phyloP scores from a whole-genome alignment of 1,140 invertebrate species.

The Campoletis sonorensis region DNA sequence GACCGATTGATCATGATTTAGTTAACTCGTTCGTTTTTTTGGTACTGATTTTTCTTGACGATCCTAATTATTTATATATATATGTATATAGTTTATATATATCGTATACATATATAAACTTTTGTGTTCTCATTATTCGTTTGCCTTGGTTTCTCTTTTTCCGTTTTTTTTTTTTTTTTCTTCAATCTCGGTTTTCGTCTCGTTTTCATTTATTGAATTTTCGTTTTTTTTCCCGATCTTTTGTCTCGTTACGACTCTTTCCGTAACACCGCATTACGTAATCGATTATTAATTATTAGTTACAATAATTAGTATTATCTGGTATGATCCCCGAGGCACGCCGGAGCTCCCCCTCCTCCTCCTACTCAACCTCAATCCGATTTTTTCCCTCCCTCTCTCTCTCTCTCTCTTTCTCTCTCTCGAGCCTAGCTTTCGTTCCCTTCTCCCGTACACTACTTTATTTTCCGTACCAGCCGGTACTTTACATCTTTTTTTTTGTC shows the following conservation, averaged over 20 bases:
- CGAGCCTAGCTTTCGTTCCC: neutral
- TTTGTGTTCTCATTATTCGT: too few relatives aligned
- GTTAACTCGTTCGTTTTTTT: too few relatives aligned
- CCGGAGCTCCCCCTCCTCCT: slow-evolving; percentile 61
- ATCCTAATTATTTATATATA: too few relatives aligned
- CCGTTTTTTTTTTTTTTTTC: slow-evolving; percentile 47
- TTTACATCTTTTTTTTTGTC: too few relatives aligned
- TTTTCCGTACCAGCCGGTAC: too few relatives aligned
- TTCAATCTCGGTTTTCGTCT: slow-evolving; percentile 36
- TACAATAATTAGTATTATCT: slow-evolving; percentile 74
- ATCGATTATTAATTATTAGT: slow-evolving; percentile 70
- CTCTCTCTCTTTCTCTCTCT: slow-evolving; percentile 39
- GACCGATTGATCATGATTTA: too few relatives aligned
- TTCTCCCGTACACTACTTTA: too few relatives aligned
- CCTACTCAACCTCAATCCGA: neutral
- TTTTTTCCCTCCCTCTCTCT: neutral
- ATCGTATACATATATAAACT: too few relatives aligned
- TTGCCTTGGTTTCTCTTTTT: too few relatives aligned
- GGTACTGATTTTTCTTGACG: too few relatives aligned
- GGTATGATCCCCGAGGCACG: slow-evolving; percentile 68
- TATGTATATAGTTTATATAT: too few relatives aligned
- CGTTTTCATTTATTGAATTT: slow-evolving; percentile 35
- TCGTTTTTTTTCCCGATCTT: too few relatives aligned
- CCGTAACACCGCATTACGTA: slow-evolving; percentile 56
- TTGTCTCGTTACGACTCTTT: slow-evolving; percentile 51